Base-by-base conservation (phyloP, 2,888 invertebrate species). In the Ceramica pisi region DNA sequence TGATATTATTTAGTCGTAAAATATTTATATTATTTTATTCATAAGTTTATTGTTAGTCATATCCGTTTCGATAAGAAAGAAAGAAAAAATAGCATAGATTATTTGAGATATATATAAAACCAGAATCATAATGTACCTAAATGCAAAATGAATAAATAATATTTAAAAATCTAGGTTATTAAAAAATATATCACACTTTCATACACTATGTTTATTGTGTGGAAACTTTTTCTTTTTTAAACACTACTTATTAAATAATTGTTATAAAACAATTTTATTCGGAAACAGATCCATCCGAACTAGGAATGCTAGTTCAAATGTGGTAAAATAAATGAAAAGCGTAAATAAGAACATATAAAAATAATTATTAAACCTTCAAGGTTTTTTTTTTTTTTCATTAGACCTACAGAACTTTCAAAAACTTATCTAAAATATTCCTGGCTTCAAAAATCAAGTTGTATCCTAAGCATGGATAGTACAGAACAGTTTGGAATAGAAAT, bases 391-490 rank as follows among this genome's bases (percentile, higher is more conserved):
- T 31, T 31, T 2, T 31, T 31, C 31, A 31, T 31, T 31, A 31
- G 6, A 31, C 31, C 16, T 53, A 23, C 14, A 14, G 12, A 51
- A 51, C 23, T 6, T 23, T 26, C 6, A 26, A 53, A 26, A 53
- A 7, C 51, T 21, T 31, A 55, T 14, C n/a, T 14, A 35, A 23
- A 44, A 67, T 31, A 44, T 19, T 50, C 14, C 19, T 12, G 14
- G 1, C 21, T n/a, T 23, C 44, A 62, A 21, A 51, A 61, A 59
- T 8, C 8, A 35, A 0, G 4, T 12, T 44, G 7, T 19, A 2
- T n/a, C n/a, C n/a, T 19, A 55, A 21, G 19, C 5, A 41, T 55
- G 26, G 7, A 23, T 64, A 56, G 65, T 77, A 77, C 59, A 66
- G 62, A 68, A 59, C 12, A 46, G 12, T 53, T 71, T 61, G 19